Evolutionary conservation across 2,113 vertebrate genomes (phyloP), one percentile per base, ranked within the genome.

Genomic region (Anser cygnoides): DNA sequence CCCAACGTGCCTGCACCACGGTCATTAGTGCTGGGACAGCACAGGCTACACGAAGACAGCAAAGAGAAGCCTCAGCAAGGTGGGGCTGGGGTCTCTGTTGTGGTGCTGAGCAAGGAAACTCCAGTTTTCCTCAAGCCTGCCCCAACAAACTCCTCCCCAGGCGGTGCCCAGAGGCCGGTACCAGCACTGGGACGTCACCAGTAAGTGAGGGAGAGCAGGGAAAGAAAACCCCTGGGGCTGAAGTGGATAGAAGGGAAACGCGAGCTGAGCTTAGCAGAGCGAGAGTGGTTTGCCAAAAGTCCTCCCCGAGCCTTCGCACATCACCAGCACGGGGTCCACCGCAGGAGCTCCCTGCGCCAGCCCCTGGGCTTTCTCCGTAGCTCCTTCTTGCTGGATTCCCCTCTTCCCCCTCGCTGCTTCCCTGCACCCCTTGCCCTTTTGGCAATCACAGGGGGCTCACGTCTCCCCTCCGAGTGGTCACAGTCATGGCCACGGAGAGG

Each of bases 401-500:
- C 46, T 49, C 46, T 11, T 20, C 46, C 46, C 46, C 46, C 46
- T 49, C 20, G 5, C 46, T 49, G 20, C 20, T 49, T 49, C 46
- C 46, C 46, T 21, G 46, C 46, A 22, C 46, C 46, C 46, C 20
- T 22, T 49, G 20, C 46, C 46, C 46, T 49, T 49, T 11, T 49
- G 46, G 46, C 46, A 11, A 22, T 22, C 46, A 22, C 20, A 49
- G 10, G 46, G 46, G 46, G 46, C 46, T 49, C 46, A 21, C 11
- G 46, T 21, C 46, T 49, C 46, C 46, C 21, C 20, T 49, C 46
- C 73, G 4, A 2, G 31, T 3, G 37, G 1, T 0, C 41, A 29
- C 18, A 6, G 9, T 21, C 71, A 55, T 46, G 44, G 55, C 74
- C 96, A 35, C 84, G 89, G 54, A 97, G 97, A 97, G 97, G 95